These are phyloP conservation scores for Nephrocerus scutellatus DNA, from an alignment of 2,888 invertebrate species.

Conservation along the genomic window DNA sequence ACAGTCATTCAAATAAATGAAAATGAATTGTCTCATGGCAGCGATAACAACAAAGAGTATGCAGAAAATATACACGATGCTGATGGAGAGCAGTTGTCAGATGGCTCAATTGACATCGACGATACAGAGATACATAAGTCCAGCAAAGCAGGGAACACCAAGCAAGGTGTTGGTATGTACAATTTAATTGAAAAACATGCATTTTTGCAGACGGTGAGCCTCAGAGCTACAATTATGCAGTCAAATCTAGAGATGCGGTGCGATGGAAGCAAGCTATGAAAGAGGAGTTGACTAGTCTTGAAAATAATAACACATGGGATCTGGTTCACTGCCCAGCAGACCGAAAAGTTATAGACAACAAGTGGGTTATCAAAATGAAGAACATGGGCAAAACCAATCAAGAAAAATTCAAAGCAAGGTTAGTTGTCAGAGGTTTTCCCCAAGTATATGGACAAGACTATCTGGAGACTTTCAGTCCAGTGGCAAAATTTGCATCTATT, in stretches of 20 bases:
- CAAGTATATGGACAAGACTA: constrained; percentile 24
- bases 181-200: no score
- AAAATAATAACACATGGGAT: constrained; percentile 19
- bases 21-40: no score
- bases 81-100: no score
- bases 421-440: constrained; percentile 21
- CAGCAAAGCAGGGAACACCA: no score
- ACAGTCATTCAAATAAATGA: no score
- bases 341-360: constrained; percentile 17
- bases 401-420: constrained; percentile 18
- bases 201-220: constrained; percentile 20
- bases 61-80: no score
- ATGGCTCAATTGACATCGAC: no score
- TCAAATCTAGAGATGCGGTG: constrained; percentile 13
- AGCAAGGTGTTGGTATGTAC: no score
- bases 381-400: constrained; percentile 2
- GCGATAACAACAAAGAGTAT: no score
- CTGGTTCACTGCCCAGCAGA: constrained; percentile 14
- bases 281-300: constrained; percentile 19
- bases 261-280: constrained; percentile 24
- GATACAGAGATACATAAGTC: no score
- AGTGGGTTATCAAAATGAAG: constrained; percentile 23
- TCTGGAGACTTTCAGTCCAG: constrained; percentile 29
- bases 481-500: constrained; percentile 27
- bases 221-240: constrained; percentile 17